Conservation (phyloP, 1,140 invertebrate species). For the Bradysia coprophila region DNA sequence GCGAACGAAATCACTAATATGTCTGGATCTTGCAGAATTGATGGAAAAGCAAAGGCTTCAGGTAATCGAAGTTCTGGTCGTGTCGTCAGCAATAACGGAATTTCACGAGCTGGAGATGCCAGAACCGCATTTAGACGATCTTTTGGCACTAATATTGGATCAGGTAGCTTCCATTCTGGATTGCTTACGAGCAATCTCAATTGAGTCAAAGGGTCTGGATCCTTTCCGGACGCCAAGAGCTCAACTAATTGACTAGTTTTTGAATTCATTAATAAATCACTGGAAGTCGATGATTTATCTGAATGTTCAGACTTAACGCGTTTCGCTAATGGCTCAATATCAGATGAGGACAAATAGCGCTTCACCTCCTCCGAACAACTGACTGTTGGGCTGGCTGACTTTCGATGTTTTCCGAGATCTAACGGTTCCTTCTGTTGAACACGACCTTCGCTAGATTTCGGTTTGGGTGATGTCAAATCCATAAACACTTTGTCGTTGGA, state of each 20-base stretch:
- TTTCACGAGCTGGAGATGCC: conserved; percentile 52
- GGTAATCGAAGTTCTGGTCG: conserved; percentile 49
- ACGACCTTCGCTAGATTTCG: background rate
- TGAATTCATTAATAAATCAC: conserved; percentile 17
- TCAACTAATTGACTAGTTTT: conserved; percentile 7
- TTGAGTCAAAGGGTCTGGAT: conserved; percentile 45
- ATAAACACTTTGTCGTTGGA: background rate
- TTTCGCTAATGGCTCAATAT: conserved; percentile 36
- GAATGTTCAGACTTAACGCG: conserved; percentile 26
- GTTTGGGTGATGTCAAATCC: background rate
- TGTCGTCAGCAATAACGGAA: conserved; percentile 46
- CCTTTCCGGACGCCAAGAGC: conserved; percentile 23
- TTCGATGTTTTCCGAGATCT: conserved; percentile 39
- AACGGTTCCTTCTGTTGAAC: conserved; percentile 39
- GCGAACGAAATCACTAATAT: conserved; percentile 56
- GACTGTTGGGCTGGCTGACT: conserved; percentile 36
- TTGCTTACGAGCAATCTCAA: conserved; percentile 48
- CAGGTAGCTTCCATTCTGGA: conserved; percentile 49
- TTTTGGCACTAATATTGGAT: conserved; percentile 60
- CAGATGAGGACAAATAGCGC: conserved; percentile 8
- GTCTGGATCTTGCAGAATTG: conserved; percentile 54
- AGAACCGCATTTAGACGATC: conserved; percentile 47
- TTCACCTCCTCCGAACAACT: conserved; percentile 37
- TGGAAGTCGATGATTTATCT: conserved; percentile 11
- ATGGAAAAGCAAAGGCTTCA: conserved; percentile 47